Conservation (phyloP, 2,113 vertebrate genomes). For the Scartelaos histophorus region DNA sequence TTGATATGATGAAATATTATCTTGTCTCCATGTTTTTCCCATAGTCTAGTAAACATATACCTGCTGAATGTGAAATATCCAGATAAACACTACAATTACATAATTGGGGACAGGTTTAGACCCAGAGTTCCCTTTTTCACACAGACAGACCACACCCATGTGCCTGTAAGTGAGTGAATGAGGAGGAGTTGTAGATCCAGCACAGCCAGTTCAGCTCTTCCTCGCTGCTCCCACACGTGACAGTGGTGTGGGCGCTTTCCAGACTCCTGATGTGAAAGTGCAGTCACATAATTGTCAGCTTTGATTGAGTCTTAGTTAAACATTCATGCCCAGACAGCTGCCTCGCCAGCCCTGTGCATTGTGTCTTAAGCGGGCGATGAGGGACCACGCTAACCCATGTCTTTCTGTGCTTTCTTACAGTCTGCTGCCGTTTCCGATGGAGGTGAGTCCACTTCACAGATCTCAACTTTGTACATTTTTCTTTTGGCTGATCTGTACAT, state of each 20-base stretch:
- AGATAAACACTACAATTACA: conserved; percentile 18
- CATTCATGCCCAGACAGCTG: conserved; percentile 37
- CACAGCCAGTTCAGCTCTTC: conserved; percentile 64
- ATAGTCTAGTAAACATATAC: not conserved
- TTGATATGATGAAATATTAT: not conserved
- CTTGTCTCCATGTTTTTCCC: not conserved
- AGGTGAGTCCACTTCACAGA: conserved; percentile 83
- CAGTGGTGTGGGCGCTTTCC: conserved; percentile 46
- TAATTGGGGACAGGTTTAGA: not conserved
- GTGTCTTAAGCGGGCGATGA: conserved; percentile 46
- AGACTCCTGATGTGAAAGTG: conserved; percentile 44
- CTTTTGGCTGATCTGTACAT: too few relatives aligned
- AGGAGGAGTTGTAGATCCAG: conserved; percentile 63
- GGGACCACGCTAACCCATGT: conserved; percentile 81
- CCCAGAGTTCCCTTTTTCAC: conserved; percentile 18
- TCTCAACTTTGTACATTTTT: not conserved
- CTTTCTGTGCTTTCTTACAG: conserved; percentile 89
- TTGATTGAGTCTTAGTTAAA: conserved; percentile 22
- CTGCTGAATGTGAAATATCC: conserved; percentile 12
- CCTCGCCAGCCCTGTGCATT: conserved; percentile 10
- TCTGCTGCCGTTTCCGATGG: conserved; percentile 97
- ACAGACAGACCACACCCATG: conserved; percentile 35
- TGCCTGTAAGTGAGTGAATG: not conserved
- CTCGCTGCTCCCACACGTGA: conserved; percentile 60
- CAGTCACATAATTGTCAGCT: conserved; percentile 28